phyloP scores from a whole-genome alignment of 2,113 vertebrate species.

The Nothoprocta pentlandii region DNA sequence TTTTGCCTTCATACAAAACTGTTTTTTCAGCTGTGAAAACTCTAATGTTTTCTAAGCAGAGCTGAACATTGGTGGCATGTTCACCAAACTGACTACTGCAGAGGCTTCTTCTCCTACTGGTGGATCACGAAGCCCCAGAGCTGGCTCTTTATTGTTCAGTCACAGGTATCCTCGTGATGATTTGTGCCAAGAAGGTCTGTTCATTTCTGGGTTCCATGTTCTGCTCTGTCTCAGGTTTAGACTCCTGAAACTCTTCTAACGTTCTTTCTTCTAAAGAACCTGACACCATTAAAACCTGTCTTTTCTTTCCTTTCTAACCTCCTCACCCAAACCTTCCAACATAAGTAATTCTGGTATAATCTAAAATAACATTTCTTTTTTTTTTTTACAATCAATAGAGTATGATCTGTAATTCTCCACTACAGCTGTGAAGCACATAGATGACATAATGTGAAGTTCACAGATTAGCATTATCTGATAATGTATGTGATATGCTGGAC shows the following conservation, averaged over 20 bases:
- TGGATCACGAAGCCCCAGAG: not conserved
- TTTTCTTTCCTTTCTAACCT: not conserved
- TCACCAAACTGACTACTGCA: slow-evolving; percentile 14
- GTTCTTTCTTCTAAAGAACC: not conserved
- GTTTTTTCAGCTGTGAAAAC: slow-evolving; percentile 30
- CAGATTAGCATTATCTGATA: slow-evolving; percentile 19
- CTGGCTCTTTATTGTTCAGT: not conserved
- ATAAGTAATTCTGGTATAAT: not conserved
- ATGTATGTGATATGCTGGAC: slow-evolving; percentile 51
- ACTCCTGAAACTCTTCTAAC: not conserved
- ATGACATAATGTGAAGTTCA: slow-evolving; percentile 7
- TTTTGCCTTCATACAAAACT: not conserved
- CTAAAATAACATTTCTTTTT: not conserved
- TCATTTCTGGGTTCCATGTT: not conserved
- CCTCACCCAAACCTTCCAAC: not conserved
- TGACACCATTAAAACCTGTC: not conserved
- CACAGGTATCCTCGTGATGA: not conserved
- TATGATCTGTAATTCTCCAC: not conserved
- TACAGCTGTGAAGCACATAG: not conserved
- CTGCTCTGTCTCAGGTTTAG: not conserved
- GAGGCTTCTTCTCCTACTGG: not conserved
- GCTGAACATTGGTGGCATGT: not conserved
- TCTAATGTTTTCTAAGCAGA: not conserved
- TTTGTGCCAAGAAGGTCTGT: not conserved
- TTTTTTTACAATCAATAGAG: not conserved